Evolutionary conservation across 2,888 invertebrate genomes (phyloP), one percentile per base, ranked within the genome.

Genomic region (Leucania comma): DNA sequence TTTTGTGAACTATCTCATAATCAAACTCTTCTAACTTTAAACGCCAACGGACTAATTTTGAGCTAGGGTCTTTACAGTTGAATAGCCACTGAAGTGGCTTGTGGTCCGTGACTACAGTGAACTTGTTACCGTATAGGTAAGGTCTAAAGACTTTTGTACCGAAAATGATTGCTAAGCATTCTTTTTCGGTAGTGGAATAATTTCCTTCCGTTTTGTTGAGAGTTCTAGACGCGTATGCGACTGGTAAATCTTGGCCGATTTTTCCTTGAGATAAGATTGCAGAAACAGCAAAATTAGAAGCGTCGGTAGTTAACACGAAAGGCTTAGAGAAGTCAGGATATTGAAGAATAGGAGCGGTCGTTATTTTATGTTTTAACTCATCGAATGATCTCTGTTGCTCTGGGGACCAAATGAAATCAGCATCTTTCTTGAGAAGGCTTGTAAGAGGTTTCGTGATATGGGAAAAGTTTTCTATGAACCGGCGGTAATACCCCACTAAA

Each of bases 251-350:
- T 22, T 50, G 22, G 9, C 50, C 50, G 22, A 50, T 50, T 50
- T 50, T 22, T 50, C 22, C 9, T 9, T 48, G n/a, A 48, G 20
- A 20, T 46, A 46, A 46, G 48, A 48, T 48, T n/a, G 9, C 48
- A n/a, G 48, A 63, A 14, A 63, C 63, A 63, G 63, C 63, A 53
- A 53, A 63, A 26, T 63, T 53, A 26, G 63, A 63, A 17, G 56
- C 54, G 29, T 64, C 64, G 0, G 56, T 56, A 17, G 64, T 65
- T 12, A 65, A 20, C 1, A 65, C 17, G 8, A 65, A 64, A 0
- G 56, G 56, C 20, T 53, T 54, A 6, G 46, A 56, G 12, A 65
- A 65, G 12, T 57, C 64, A 8, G 56, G 32, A 22, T 65, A 65
- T 48, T 48, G n/a, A 48, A 48, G 48, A 48, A 46, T 46, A 48